Evolutionary conservation across 2,888 invertebrate species (phyloP).

Genomic region (Agonopterix heracliana): DNA sequence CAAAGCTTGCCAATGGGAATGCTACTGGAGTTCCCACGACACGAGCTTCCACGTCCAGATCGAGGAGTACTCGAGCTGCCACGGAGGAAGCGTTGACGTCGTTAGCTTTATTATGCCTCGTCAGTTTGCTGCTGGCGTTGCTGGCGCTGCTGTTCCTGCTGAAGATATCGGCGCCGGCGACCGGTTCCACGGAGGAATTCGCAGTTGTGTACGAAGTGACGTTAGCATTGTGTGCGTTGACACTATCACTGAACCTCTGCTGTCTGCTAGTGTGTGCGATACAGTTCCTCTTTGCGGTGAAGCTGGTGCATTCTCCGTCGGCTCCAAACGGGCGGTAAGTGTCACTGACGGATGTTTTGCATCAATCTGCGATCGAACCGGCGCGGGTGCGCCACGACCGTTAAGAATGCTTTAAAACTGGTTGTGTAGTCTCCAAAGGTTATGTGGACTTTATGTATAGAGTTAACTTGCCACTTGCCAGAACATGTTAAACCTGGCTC

Average conservation of each 20-base stretch:
- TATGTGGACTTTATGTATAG: conserved; percentile 42
- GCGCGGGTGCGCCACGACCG: conserved; percentile 29
- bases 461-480: conserved; percentile 31
- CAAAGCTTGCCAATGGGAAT: conserved; percentile 70
- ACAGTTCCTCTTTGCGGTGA: conserved; percentile 95
- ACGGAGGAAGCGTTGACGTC: conserved; percentile 88
- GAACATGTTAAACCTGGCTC: conserved; percentile 15
- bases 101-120: conserved; percentile 88
- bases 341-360: conserved; percentile 1
- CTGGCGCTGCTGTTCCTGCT: conserved; percentile 89
- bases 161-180: conserved; percentile 85
- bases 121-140: conserved; percentile 88
- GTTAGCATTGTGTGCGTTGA: conserved; percentile 90
- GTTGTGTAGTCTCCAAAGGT: conserved; percentile 26
- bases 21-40: conserved; percentile 70
- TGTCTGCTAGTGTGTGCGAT: conserved; percentile 95
- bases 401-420: conserved; percentile 50
- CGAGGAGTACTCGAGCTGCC: conserved; percentile 51
- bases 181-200: conserved; percentile 84
- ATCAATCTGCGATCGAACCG: conserved; percentile 8
- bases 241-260: conserved; percentile 91
- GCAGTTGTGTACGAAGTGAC: conserved; percentile 94
- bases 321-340: conserved; percentile 83
- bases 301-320: conserved; percentile 90
- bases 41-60: conserved; percentile 47